Evolutionary conservation across 2,888 invertebrate genomes (phyloP), one percentile per base, ranked within the genome.

Genomic region (Rhyacophila evoluta): DNA sequence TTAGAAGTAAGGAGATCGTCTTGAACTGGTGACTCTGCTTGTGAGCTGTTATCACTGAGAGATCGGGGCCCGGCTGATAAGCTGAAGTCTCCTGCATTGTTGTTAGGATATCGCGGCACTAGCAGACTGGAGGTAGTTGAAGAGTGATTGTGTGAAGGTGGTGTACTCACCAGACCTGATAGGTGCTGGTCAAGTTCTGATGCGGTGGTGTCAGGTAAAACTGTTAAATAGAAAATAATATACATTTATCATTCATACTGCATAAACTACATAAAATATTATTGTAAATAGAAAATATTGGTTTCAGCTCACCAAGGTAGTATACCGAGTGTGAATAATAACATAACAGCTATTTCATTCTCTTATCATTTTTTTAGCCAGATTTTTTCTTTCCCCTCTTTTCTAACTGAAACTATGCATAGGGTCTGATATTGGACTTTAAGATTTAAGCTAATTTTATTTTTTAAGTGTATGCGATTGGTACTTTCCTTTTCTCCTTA

Each of bases 11-110:
- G 88, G 1, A 94, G 87, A 84, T 95, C 95, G 84, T 95, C 95
- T 88, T 95, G 95, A 12, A 95, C 95, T 1, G 95, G 95, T 38
- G 95, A 95, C 85, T 95, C 95, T 1, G 95, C 95, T 81, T 95
- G 94, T 37, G 95, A 95, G 39, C 95, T 95, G 85, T 94, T 93
- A 86, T 95, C 95, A 83, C 95, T 95, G 29, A 95, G 87, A 11
- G 95, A 95, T 55, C 95, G 89, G 0, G 95, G 95, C 1, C 93
- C 93, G 19, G 91, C 90, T 25, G 55, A 55, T 82, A 93, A 89
- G 83, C 92, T 89, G 88, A 94, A 93, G 85, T 95, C 92, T 1
- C 91, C 86, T 83, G 92, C 88, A 79, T 89, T 85, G 86, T 94
- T 92, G 84, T 91, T 87, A 81, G 90, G 86, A 81, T 92, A 91